Conservation (phyloP, 2,113 vertebrate genomes). For the Erythrocebus patas region DNA sequence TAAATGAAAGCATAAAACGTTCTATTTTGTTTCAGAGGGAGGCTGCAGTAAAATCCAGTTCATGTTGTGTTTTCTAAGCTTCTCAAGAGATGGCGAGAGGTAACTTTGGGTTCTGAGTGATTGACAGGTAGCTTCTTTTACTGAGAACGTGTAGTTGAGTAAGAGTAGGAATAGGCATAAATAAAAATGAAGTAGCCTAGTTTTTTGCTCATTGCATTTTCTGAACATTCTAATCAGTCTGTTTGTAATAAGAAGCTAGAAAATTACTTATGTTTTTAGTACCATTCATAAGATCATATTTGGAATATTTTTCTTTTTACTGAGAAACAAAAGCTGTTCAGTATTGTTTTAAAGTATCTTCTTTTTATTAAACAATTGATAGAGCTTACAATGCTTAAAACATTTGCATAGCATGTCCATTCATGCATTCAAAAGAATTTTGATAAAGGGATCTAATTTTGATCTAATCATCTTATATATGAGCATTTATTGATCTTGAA, state of each 20-base stretch:
- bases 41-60: neutral
- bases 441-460: neutral
- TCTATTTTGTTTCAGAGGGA: neutral
- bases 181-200: neutral
- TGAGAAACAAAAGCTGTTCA: neutral
- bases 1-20: neutral
- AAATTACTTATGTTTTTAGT: neutral
- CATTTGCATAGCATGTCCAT: neutral
- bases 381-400: neutral
- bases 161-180: neutral
- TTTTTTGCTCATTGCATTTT: neutral
- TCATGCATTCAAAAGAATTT: neutral
- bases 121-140: neutral
- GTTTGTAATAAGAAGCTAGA: neutral
- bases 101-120: neutral
- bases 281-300: neutral
- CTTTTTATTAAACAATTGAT: neutral
- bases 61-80: neutral
- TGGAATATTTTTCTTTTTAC: neutral
- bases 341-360: neutral
- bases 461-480: neutral
- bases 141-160: neutral
- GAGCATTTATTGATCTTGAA: neutral
- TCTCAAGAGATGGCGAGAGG: neutral
- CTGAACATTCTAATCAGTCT: neutral